These are phyloP conservation scores for Ptilodon capucinus DNA, from an alignment of 2,888 invertebrate species.

Conservation along the genomic window DNA sequence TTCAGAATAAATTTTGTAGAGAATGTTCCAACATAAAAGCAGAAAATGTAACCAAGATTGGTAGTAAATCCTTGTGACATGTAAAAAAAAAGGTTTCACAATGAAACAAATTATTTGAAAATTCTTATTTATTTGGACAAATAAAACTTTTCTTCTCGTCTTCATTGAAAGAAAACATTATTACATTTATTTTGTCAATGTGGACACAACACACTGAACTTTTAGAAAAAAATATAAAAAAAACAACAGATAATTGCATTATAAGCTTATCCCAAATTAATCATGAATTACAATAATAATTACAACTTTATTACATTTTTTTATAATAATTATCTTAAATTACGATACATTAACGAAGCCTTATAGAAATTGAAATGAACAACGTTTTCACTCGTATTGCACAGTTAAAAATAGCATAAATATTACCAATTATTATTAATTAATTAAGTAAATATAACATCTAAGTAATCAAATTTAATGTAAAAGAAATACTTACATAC, in stretches of 20 bases:
- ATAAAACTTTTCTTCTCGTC: constrained; percentile 63
- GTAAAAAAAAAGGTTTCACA: constrained; percentile 11
- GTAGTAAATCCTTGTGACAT: neutral
- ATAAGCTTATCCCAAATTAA: constrained; percentile 69
- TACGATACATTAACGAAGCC: constrained; percentile 45
- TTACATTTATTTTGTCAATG: too few species aligned
- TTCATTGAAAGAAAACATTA: constrained; percentile 55
- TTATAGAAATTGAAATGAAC: constrained; percentile 65
- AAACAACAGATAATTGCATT: constrained; percentile 71
- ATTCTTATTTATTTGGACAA: constrained; percentile 79
- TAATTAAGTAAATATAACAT: constrained; percentile 36
- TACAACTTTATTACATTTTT: constrained; percentile 77
- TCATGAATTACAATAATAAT: constrained; percentile 53
- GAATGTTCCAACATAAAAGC: too few species aligned
- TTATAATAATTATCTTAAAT: constrained; percentile 51
- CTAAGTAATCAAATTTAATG: constrained; percentile 53
- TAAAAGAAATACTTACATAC: constrained; percentile 51
- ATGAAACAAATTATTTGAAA: constrained; percentile 60
- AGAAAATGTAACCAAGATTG: too few species aligned
- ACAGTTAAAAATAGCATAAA: constrained; percentile 72
- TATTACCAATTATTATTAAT: constrained; percentile 56
- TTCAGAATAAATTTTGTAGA: too few species aligned
- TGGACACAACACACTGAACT: constrained; percentile 32
- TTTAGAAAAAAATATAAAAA: constrained; percentile 52
- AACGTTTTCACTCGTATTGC: constrained; percentile 73